Evolutionary conservation across 2,797 vertebrate genomes (phyloP).

Genomic region (Harpagifer antarcticus): DNA sequence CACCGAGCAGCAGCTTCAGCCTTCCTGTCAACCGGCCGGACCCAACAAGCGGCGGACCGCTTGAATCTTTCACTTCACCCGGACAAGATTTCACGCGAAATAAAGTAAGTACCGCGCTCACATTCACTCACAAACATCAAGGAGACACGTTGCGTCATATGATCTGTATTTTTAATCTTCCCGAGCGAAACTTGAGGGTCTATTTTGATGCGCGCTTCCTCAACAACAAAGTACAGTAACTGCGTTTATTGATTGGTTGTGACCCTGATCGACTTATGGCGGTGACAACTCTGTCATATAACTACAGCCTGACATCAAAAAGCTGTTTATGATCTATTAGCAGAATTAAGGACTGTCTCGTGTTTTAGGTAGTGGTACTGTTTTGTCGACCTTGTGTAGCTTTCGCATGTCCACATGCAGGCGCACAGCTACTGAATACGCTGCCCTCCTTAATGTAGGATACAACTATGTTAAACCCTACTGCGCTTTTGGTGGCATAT

Average conservation of each 20-base stretch:
- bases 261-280: conserved; percentile 65
- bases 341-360: conserved; percentile 48
- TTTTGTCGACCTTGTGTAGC: conserved; percentile 72
- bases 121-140: conserved; percentile 40
- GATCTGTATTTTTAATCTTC: conserved; percentile 40
- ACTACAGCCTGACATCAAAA: conserved; percentile 62
- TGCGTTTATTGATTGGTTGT: conserved; percentile 79
- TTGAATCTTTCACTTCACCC: conserved; percentile 64
- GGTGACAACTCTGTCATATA: conserved; percentile 61
- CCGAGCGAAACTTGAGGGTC: conserved; percentile 66
- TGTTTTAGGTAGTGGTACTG: conserved; percentile 54
- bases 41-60: conserved; percentile 75
- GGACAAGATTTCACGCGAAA: conserved; percentile 76
- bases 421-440: conserved; percentile 52
- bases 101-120: conserved; percentile 84
- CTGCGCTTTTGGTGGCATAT: conserved; percentile 1
- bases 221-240: conserved; percentile 68
- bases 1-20: conserved; percentile 74
- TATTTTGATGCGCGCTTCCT: conserved; percentile 67
- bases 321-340: conserved; percentile 59
- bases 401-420: conserved; percentile 71
- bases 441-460: conserved; percentile 31
- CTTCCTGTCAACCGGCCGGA: conserved; percentile 79
- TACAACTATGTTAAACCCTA: neutral
- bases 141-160: conserved; percentile 10